Evolutionary conservation across 2,888 invertebrate species (phyloP).

Genomic region (Conomelus anceps): DNA sequence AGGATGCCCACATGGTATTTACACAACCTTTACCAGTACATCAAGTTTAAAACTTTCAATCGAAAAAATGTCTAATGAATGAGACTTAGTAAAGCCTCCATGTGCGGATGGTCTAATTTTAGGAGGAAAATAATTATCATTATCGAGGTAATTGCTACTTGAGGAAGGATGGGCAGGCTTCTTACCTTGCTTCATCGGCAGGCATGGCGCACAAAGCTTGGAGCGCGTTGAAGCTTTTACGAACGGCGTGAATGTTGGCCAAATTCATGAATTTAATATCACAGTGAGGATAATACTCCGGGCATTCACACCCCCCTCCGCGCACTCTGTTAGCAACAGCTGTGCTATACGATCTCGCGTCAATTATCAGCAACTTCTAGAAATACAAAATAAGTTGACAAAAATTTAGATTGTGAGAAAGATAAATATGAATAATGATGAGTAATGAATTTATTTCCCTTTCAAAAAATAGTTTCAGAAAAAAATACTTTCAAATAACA

Average conservation of each 20-base stretch:
- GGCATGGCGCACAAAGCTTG: constrained; percentile 71
- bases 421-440: no score
- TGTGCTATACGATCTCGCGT: constrained; percentile 92
- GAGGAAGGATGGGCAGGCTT: constrained; percentile 26
- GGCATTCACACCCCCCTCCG: constrained; percentile 94
- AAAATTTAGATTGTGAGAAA: no score
- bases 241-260: constrained; percentile 93
- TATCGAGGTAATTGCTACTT: no score
- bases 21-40: no score
- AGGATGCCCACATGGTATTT: no score
- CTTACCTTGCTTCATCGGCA: constrained; percentile 70
- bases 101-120: background rate
- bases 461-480: no score
- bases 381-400: no score
- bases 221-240: constrained; percentile 85
- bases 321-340: constrained; percentile 94
- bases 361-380: constrained; percentile 80
- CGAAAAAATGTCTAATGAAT: no score
- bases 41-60: no score
- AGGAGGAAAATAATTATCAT: background rate
- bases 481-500: no score
- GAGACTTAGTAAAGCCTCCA: no score
- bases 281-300: constrained; percentile 89
- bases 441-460: no score
- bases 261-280: constrained; percentile 96